phyloP scores from a whole-genome alignment of 2,797 vertebrate genomes.

The Onychomys torridus region DNA sequence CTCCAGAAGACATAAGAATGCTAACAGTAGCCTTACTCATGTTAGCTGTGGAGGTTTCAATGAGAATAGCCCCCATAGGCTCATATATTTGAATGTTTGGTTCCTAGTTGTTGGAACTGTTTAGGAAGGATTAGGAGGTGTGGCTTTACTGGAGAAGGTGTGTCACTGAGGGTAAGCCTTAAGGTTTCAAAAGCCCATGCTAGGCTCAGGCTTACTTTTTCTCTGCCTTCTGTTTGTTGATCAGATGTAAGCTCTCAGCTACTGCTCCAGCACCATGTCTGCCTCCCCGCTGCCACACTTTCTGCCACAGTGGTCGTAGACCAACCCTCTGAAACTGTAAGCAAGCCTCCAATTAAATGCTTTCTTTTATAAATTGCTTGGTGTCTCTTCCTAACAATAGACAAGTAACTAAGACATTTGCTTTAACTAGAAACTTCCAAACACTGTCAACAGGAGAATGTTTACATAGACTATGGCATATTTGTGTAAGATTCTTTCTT shows the following conservation, averaged over 20 bases:
- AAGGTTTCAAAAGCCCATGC: background rate
- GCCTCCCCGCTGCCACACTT: background rate
- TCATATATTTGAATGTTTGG: background rate
- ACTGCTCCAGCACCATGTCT: background rate
- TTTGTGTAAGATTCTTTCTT: background rate
- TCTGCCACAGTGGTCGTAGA: background rate
- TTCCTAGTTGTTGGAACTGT: background rate
- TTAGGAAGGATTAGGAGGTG: background rate
- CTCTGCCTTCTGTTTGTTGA: too few relatives aligned
- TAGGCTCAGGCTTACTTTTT: background rate
- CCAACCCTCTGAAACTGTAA: background rate
- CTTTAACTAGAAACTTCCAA: background rate
- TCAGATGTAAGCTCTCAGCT: background rate
- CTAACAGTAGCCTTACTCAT: background rate
- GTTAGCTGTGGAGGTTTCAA: background rate
- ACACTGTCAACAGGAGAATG: background rate
- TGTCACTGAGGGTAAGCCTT: background rate
- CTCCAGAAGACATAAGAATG: conserved; percentile 20
- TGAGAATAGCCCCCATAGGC: background rate
- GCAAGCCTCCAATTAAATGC: background rate
- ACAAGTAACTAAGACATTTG: background rate
- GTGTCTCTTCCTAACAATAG: background rate
- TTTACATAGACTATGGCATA: background rate
- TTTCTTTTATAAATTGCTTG: background rate
- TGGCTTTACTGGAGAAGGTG: background rate